Percentiles rank a stretch among this genome's conserved stretches.
These are phyloP conservation scores for Monoplex corrugatus DNA, from an alignment of 2,888 invertebrate genomes.

Conservation along the genomic window DNA sequence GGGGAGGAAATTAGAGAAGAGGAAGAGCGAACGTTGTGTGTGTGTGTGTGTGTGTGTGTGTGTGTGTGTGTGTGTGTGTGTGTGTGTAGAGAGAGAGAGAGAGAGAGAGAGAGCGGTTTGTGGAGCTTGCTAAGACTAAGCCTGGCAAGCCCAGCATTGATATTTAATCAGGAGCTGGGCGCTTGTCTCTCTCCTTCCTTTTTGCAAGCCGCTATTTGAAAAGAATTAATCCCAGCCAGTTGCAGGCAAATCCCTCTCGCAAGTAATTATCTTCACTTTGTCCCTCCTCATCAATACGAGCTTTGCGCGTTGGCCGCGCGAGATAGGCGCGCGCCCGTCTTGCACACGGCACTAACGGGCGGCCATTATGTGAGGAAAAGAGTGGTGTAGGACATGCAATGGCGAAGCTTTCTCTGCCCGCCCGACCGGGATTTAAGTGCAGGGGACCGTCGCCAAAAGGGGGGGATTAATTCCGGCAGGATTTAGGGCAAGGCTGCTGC, in stretches of 20 bases:
- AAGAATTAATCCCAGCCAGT: slow-evolving; percentile 54
- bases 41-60: too few relatives aligned
- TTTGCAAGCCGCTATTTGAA: slow-evolving; percentile 52
- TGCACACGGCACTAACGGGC: slow-evolving; percentile 43
- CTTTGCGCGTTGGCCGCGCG: slow-evolving; percentile 44
- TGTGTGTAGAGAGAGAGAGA: slow-evolving; percentile 18
- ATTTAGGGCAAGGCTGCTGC: slow-evolving; percentile 57
- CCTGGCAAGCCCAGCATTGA: slow-evolving; percentile 37
- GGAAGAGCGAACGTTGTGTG: not conserved
- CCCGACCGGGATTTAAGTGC: slow-evolving; percentile 63
- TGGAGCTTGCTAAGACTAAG: not conserved
- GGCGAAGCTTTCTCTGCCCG: slow-evolving; percentile 10
- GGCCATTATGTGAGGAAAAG: slow-evolving; percentile 50
- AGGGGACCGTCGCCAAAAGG: slow-evolving; percentile 58
- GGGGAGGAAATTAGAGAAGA: slow-evolving; percentile 14
- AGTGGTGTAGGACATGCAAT: slow-evolving; percentile 48
- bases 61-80: too few relatives aligned
- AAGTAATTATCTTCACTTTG: slow-evolving; percentile 55
- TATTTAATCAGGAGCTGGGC: slow-evolving; percentile 43
- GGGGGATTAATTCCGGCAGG: slow-evolving; percentile 64
- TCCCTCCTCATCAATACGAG: slow-evolving; percentile 52
- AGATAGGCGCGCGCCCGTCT: slow-evolving; percentile 43
- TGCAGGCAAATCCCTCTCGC: slow-evolving; percentile 51
- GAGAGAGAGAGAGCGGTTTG: not conserved
- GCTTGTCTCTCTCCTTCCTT: not conserved